These are phyloP conservation scores for Hylia prasina DNA, from an alignment of 2,113 vertebrate species.

Conservation along the genomic window DNA sequence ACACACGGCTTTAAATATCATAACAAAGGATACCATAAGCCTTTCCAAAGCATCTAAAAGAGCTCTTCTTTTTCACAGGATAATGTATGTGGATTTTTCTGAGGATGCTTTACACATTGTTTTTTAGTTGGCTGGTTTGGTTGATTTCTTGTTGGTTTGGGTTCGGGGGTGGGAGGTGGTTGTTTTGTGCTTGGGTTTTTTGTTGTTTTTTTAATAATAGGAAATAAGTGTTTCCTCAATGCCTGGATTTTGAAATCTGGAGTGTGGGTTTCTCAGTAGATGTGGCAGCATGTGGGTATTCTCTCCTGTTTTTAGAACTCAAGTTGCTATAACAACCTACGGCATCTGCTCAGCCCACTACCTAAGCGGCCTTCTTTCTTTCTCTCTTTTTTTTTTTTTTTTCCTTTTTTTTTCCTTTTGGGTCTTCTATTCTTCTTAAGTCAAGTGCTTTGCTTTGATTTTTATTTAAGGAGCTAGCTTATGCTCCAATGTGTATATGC, in stretches of 20 bases:
- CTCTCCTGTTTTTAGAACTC: conserved; percentile 43
- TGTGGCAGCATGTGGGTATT: conserved; percentile 42
- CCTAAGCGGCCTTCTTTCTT: not conserved
- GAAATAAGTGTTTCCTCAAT: conserved; percentile 40
- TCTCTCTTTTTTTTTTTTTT: not conserved
- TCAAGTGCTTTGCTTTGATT: conserved; percentile 57
- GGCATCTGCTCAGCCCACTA: conserved; percentile 57
- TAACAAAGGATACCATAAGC: not conserved
- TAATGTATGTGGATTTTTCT: not conserved
- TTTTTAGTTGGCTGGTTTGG: not conserved
- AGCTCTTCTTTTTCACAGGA: not conserved
- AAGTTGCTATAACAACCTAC: conserved; percentile 56
- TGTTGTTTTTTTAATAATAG: conserved; percentile 25
- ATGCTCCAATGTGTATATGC: not conserved
- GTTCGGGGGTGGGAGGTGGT: rapidly evolving
- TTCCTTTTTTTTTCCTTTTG: not conserved
- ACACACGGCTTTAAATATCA: not conserved
- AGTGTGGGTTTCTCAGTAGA: conserved; percentile 27
- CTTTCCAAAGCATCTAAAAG: conserved; percentile 5
- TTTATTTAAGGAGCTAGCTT: conserved; percentile 62
- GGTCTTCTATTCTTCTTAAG: conserved; percentile 60
- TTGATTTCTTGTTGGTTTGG: not conserved
- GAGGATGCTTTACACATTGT: not conserved
- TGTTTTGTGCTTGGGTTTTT: not conserved
- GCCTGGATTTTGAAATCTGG: conserved; percentile 14